A percentile compares a stretch with the other conserved stretches of the same genome.
These are phyloP conservation scores for Drosophila rufa DNA, from an alignment of 1,140 invertebrate genomes.

Conservation along the genomic window DNA sequence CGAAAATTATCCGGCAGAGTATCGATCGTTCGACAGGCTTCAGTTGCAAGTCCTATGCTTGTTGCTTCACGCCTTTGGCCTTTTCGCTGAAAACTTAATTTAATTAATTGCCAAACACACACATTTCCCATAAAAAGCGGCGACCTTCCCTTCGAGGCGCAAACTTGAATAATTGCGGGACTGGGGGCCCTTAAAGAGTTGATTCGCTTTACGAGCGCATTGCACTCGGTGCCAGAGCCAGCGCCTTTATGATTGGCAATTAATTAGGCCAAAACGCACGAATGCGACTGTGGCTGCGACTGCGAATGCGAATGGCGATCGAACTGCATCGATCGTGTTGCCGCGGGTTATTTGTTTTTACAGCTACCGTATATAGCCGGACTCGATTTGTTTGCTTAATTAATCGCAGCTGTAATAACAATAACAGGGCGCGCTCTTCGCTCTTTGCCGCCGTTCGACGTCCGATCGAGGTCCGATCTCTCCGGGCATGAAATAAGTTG, in stretches of 20 bases:
- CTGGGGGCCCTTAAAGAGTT: constrained; percentile 74
- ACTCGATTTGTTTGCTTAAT: constrained; percentile 78
- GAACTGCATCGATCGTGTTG: constrained; percentile 31
- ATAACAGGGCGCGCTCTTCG: constrained; percentile 24
- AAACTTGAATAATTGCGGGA: constrained; percentile 78
- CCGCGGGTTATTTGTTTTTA: constrained; percentile 78
- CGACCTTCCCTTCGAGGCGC: constrained; percentile 63
- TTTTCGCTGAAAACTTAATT: constrained; percentile 82
- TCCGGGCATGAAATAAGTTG: constrained; percentile 61
- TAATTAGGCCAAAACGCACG: no score
- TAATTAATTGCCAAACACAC: constrained; percentile 81
- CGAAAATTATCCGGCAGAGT: not conserved
- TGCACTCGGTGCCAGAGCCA: constrained; percentile 30
- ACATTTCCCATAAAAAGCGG: constrained; percentile 51
- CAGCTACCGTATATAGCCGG: constrained; percentile 74
- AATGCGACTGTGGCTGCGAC: no score
- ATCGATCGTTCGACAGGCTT: not conserved
- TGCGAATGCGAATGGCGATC: constrained; percentile 9
- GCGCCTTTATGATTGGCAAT: no score
- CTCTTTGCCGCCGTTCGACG: not conserved
- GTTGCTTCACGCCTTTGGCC: constrained; percentile 78
- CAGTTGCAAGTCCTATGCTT: constrained; percentile 6
- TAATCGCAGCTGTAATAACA: constrained; percentile 83
- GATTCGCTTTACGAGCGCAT: constrained; percentile 70
- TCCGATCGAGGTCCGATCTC: not conserved